phyloP scores from a whole-genome alignment of 2,797 vertebrate species.

The Trachops cirrhosus region DNA sequence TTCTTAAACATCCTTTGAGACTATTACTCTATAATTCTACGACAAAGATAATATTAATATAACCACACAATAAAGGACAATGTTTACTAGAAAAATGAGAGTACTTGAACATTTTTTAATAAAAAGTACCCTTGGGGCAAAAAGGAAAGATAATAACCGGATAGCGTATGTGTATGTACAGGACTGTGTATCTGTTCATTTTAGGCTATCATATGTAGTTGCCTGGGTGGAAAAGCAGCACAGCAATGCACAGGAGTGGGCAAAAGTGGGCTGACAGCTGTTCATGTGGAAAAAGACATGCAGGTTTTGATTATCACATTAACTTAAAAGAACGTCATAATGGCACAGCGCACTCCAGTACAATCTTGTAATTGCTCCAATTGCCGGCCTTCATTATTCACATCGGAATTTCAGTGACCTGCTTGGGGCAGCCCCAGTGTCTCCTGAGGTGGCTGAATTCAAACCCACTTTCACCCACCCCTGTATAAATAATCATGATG shows the following conservation, averaged over 20 bases:
- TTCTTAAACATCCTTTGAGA: neutral
- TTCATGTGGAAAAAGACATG: neutral
- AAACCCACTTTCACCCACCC: neutral
- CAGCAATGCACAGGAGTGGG: neutral
- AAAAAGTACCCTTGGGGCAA: neutral
- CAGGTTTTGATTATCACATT: neutral
- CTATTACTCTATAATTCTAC: neutral
- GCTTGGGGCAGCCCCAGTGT: neutral
- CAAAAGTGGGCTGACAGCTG: neutral
- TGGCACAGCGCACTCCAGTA: neutral
- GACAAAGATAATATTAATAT: neutral
- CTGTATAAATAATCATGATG: neutral
- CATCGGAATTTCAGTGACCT: neutral
- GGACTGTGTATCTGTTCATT: neutral
- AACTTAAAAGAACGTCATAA: neutral
- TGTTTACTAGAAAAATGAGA: constrained; percentile 14
- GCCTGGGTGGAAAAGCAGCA: neutral
- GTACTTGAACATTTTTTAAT: neutral
- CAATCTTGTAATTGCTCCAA: neutral
- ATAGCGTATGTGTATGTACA: neutral
- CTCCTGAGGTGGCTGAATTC: neutral
- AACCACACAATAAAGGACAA: neutral
- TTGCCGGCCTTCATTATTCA: neutral
- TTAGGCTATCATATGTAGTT: neutral
- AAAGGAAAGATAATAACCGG: neutral